Percentiles rank a stretch among this genome's conserved stretches.
Evolutionary conservation across 2,113 vertebrate genomes (phyloP).

Genomic region (Redunca redunca): DNA sequence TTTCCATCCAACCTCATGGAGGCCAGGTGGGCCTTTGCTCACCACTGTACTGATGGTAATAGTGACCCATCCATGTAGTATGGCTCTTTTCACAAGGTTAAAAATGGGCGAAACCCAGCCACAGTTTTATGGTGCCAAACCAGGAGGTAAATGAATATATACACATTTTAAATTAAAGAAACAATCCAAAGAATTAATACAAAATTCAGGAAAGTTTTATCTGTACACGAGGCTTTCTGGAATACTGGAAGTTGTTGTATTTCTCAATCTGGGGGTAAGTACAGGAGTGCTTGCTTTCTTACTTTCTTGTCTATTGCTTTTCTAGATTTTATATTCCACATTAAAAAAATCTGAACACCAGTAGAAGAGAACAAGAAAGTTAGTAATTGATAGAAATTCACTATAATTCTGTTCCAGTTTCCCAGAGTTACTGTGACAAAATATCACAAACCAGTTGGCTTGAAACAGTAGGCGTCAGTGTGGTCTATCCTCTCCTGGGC

Average conservation of each 20-base stretch:
- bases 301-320: not conserved
- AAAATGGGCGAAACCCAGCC: not conserved
- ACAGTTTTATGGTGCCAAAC: too few species aligned
- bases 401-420: not conserved
- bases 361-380: not conserved
- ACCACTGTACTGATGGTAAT: fast-evolving
- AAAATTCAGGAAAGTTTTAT: not conserved
- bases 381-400: not conserved
- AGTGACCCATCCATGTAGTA: fast-evolving
- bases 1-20: fast-evolving
- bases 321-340: not conserved
- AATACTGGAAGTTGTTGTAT: not conserved
- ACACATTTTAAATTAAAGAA: not conserved
- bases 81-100: too few species aligned
- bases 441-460: not conserved
- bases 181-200: not conserved
- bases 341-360: not conserved
- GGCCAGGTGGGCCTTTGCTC: not conserved
- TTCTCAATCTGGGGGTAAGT: not conserved
- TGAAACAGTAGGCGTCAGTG: not conserved
- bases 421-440: not conserved
- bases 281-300: not conserved
- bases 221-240: not conserved
- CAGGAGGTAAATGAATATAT: not conserved
- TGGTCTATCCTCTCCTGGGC: not conserved